phyloP scores from a whole-genome alignment of 1,140 invertebrate genomes.

The Nasonia giraulti region DNA sequence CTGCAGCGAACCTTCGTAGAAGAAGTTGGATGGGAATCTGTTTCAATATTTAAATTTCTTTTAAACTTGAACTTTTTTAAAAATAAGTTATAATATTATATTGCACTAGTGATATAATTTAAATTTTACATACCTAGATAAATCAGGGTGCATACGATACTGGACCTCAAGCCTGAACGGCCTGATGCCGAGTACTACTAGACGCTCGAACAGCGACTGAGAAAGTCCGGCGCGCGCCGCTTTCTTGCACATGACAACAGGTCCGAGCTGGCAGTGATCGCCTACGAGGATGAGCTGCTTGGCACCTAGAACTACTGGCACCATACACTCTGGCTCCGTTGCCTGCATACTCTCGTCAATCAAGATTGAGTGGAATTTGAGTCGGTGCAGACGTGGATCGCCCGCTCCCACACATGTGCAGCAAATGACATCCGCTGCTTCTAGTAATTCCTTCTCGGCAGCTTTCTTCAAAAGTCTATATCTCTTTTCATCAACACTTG shows the following conservation, averaged over 20 bases:
- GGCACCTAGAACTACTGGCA: constrained; percentile 98
- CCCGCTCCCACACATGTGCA: constrained; percentile 99
- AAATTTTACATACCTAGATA: constrained; percentile 76
- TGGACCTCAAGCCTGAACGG: constrained; percentile 98
- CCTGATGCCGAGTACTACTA: constrained; percentile 96
- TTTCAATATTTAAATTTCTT: neutral
- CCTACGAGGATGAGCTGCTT: constrained; percentile 97
- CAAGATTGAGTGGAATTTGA: constrained; percentile 97
- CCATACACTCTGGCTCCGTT: constrained; percentile 99
- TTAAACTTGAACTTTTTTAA: too few species aligned
- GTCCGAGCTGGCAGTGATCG: constrained; percentile 98
- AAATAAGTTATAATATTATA: too few species aligned
- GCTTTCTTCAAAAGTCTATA: constrained; percentile 93
- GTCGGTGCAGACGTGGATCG: constrained; percentile 90
- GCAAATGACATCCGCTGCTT: constrained; percentile 98
- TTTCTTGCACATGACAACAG: constrained; percentile 99
- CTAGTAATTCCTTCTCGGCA: constrained; percentile 93
- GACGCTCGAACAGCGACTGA: constrained; percentile 97
- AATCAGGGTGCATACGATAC: constrained; percentile 98
- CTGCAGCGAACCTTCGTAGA: constrained; percentile 98
- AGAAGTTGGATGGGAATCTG: constrained; percentile 99
- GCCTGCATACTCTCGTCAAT: constrained; percentile 99
- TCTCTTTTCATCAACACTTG: constrained; percentile 94
- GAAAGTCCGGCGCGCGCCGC: constrained; percentile 97
- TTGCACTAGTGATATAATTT: neutral